A percentile compares a stretch with the other conserved stretches of the same genome.
Conservation (phyloP, 2,113 vertebrate genomes). For the Heptranchias perlo region DNA sequence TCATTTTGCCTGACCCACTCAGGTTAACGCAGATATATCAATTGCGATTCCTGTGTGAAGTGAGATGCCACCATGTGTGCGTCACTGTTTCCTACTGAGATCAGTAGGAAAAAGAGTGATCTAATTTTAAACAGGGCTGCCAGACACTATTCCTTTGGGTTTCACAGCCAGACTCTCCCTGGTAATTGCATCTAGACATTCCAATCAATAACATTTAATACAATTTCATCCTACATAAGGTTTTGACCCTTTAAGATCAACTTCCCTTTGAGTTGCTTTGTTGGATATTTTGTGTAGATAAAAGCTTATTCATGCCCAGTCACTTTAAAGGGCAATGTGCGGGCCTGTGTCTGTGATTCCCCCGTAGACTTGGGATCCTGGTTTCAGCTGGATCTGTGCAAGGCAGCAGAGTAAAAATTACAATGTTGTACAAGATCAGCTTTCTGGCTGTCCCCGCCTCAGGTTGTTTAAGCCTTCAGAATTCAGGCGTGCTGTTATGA, state of each 20-base stretch:
- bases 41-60: neutral
- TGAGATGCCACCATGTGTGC: neutral
- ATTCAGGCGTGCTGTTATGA: neutral
- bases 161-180: neutral
- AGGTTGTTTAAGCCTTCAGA: neutral
- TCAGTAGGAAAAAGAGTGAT: neutral
- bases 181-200: conserved; percentile 12
- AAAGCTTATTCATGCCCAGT: neutral
- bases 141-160: neutral
- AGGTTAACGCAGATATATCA: neutral
- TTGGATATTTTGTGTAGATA: neutral
- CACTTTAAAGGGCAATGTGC: neutral
- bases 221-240: neutral
- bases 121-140: conserved; percentile 7
- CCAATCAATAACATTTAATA: conserved; percentile 25
- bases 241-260: conserved; percentile 15
- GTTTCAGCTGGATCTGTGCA: neutral
- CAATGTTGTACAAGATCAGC: neutral
- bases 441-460: neutral
- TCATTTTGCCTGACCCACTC: neutral
- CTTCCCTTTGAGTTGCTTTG: conserved; percentile 12
- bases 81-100: neutral
- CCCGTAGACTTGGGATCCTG: neutral
- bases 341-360: neutral
- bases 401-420: neutral